Evolutionary conservation across 2,113 vertebrate species (phyloP), one percentile per base, ranked within the genome.

Genomic region (Felis catus): DNA sequence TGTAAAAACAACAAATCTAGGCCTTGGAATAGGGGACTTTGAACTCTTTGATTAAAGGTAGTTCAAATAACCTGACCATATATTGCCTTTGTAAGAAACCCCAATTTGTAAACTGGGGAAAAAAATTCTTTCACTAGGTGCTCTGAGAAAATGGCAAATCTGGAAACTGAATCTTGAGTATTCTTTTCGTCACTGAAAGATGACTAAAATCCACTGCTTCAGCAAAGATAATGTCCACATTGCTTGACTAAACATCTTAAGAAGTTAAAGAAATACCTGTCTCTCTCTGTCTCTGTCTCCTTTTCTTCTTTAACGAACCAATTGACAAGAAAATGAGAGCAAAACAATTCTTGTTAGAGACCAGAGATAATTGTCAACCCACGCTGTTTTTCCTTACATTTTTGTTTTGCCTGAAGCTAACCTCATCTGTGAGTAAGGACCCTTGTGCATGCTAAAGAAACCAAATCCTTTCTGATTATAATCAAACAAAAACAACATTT

Each of bases 31-130:
- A 7, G 19, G n/a, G 81, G 68, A 92, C 97, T 97, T 93, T 97
- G 79, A 91, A 94, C 63, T 94, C 36, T 97, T 74, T 98, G 93
- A 97, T 97, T 97, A 98, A 98, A 98, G 96, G 73, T 92, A 53
- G 68, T 98, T 97, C 98, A 96, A 97, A 98, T 71, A 92, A 97
- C 96, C 70, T 98, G 96, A 74, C 89, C 41, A 95, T 95, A 94
- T 5, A 95, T 11, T 96, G 81, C 76, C 88, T 80, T 74, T 93
- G 86, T 71, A 87, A 83, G 33, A 79, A 55, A 87, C 12, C 4
- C 27, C 12, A 51, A 25, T 86, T 93, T 96, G 48, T 89, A 94
- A 97, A 82, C 66, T 13, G 27, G n/a, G 12, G 83, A 85, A 55
- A 61, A 85, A 95, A 94, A 86, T 51, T 21, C 61, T 90, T 94